These are phyloP conservation scores for Gorsachius goisagi DNA, from an alignment of 2,113 vertebrate genomes.

Conservation along the genomic window DNA sequence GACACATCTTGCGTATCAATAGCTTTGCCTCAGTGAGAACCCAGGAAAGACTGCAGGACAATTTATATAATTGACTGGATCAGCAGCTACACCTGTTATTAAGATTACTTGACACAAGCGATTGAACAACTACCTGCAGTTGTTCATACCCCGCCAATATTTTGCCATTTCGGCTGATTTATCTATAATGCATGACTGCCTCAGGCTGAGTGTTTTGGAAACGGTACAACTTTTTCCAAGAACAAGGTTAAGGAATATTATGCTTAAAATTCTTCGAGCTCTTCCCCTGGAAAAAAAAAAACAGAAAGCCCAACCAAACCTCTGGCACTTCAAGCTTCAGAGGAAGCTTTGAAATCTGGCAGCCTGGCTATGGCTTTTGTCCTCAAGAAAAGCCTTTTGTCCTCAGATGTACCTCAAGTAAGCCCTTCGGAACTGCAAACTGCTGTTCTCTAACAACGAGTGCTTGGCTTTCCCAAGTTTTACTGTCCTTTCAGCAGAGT, in stretches of 20 bases:
- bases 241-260: not conserved
- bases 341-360: not conserved
- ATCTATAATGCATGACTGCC: not conserved
- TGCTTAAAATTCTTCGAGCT: not conserved
- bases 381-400: not conserved
- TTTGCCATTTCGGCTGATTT: not conserved
- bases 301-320: too few relatives aligned
- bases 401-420: not conserved
- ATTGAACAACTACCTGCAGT: conserved; percentile 45
- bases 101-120: conserved; percentile 1
- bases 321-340: not conserved
- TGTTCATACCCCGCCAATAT: not conserved
- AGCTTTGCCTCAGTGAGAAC: not conserved
- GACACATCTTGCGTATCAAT: not conserved
- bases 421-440: not conserved
- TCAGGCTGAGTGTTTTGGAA: not conserved
- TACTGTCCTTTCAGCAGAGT: not conserved
- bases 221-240: not conserved
- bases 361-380: not conserved
- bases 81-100: conserved; percentile 41
- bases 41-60: not conserved
- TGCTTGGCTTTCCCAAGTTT: not conserved
- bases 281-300: not conserved
- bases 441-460: not conserved
- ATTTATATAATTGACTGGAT: conserved; percentile 24